Evolutionary conservation across 2,797 vertebrate species (phyloP), one percentile per base, ranked within the genome.

Genomic region (Galaxias olidus): DNA sequence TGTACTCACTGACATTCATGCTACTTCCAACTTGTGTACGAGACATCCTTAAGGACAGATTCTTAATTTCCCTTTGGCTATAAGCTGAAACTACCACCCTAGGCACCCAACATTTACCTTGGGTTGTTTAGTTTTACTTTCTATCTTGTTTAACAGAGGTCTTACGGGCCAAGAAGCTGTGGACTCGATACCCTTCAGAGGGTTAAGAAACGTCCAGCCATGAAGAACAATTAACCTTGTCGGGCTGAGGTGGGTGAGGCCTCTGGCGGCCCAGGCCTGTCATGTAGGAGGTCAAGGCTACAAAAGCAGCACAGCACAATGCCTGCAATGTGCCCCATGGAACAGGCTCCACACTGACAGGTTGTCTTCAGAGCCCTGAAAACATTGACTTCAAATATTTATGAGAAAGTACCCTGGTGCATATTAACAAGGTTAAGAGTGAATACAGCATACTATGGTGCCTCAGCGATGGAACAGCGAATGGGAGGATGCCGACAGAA

Each of bases 331-430:
- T 43, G 44, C 75, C 44, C 72, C 76, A 82, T 77, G 73, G 15
- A 85, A 87, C 84, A 66, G 72, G 63, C 84, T 76, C 76, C 74
- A 76, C 67, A 83, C 85, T 87, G 87, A 88, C 89, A 90, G 87
- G 81, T 88, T 86, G 88, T 86, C 88, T 89, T 88, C 89, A 88
- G 83, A 80, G 79, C 79, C 76, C 74, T 84, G 81, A 87, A 89
- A 87, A 90, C 84, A 89, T 19, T 68, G 77, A 82, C 82, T 85
- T 90, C 79, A 90, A 91, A 90, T 90, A 91, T 92, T 90, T 87
- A 91, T 90, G 88, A 89, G 86, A 78, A 81, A 84, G 86, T 82
- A 88, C 84, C 82, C 87, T 71, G 18, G 80, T 41, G 85, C 83
- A 90, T 88, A 91, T 89, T 88, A 92, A 91, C 87, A 86, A 87